Evolutionary conservation across 2,113 vertebrate species (phyloP), one percentile per base, ranked within the genome.

Genomic region (Elaphurus davidianus): DNA sequence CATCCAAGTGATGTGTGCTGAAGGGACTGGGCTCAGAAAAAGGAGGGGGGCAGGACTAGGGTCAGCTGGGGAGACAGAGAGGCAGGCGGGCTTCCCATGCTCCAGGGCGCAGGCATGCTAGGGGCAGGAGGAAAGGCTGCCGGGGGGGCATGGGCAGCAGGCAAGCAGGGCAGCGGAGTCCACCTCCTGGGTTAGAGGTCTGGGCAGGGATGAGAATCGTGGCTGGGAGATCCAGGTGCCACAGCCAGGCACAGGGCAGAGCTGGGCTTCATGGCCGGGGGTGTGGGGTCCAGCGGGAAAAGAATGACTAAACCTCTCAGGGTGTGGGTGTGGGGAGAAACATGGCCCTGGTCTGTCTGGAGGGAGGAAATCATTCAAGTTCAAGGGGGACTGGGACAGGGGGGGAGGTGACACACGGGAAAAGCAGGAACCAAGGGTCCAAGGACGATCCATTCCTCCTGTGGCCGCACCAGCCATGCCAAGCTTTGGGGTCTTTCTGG

Each of bases 381-480:
- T 76, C 87, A 71, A 55, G 55, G 67, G 54, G 11, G 17, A 45
- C 7, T n/a, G 10, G 33, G 76, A 28, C 19, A 5, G 2, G 8
- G 0, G 5, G 19, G 5, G 5, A 5, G 23, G 23, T 2, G 5
- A n/a, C 13, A 36, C 2, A 0, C 0, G 23, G 43, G 55, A 7
- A 55, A 78, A 40, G 30, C 2, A 9, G 52, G 17, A 87, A n/a
- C 64, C 43, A 13, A 0, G 33, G 27, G 79, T 79, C 52, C 36
- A 10, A 89, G 67, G 76, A 45, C 0, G 0, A 21, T 10, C 7
- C 36, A 6, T 21, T 81, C 36, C 21, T 62, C 62, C 13, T 0
- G 5, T 5, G 71, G 28, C 16, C 6, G 6, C 1, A 17, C 10
- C 17, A 14, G 17, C n/a, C 6, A 27, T 16, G 30, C 62, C 12